A percentile compares a stretch with the other conserved stretches of the same genome.
Evolutionary conservation across 92 coral and sea anemone genomes (phyloP).

Genomic region (Epizoanthus stellaris): DNA sequence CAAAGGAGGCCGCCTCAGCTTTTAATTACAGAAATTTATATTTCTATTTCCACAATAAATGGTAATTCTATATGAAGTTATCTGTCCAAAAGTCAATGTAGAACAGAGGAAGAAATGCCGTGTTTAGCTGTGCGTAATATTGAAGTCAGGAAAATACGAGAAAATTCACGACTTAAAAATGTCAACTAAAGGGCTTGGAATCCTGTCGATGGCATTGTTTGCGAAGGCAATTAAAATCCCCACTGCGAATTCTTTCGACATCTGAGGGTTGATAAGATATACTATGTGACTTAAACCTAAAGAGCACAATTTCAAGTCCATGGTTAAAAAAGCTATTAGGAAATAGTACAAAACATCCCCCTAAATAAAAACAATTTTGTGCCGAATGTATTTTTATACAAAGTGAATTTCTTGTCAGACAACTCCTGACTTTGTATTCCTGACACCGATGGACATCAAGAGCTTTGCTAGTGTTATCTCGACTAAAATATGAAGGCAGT

Average conservation of each 20-base stretch:
- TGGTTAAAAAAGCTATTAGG: background rate
- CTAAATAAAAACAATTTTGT: slow-evolving; percentile 16
- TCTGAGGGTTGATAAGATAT: slow-evolving; percentile 59
- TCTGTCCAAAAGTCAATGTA: slow-evolving; percentile 21
- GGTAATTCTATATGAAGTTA: background rate
- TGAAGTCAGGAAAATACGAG: background rate
- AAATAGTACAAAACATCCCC: background rate
- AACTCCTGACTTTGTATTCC: background rate
- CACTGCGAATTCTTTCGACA: slow-evolving; percentile 61
- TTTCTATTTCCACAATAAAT: slow-evolving; percentile 23
- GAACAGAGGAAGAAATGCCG: background rate
- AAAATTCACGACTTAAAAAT: slow-evolving; percentile 13
- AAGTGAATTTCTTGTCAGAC: background rate
- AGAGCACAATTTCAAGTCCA: background rate
- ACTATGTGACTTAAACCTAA: background rate
- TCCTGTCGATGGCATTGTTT: slow-evolving; percentile 67
- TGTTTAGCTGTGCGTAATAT: background rate
- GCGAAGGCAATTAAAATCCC: slow-evolving; percentile 68
- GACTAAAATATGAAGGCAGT: background rate
- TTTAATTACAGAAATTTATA: slow-evolving; percentile 30
- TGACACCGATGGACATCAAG: background rate
- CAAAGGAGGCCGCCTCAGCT: slow-evolving; percentile 35
- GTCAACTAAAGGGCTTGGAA: slow-evolving; percentile 29
- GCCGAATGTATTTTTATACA: background rate
- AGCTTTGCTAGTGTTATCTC: background rate